Evolutionary conservation across 2,888 invertebrate species (phyloP), one percentile per base, ranked within the genome.

Genomic region (Hedya salicella): DNA sequence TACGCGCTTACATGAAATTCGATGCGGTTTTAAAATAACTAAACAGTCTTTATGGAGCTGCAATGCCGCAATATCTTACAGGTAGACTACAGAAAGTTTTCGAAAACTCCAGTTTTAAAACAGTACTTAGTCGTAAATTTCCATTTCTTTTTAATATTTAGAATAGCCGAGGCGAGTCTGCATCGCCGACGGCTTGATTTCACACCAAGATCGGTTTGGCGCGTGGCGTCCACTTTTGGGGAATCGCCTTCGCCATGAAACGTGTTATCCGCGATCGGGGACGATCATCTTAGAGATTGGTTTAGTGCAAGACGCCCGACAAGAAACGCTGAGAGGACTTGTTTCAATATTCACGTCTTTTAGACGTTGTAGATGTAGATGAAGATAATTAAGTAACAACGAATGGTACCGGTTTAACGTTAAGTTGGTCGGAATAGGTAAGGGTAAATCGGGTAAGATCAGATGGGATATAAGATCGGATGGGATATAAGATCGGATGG

Each of bases 131-230:
- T 61, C 60, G 54, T 54, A 48, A 63, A 52, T 68, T 64, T 21
- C 36, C 59, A 50, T 63, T 68, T 56, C 63, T 61, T 63, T 50
- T 42, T 48, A 48, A 74, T 75, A 76, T 77, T 75, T 74, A 52
- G 71, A 71, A 72, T 69, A 71, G 67, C 67, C 68, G 65, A 75
- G 73, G 67, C 69, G 68, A 60, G 64, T 56, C 59, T 69, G 61
- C 68, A 72, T 59, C 4, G 25, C 25, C 25, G 25, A 66, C 72
- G 71, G 70, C 72, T 77, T 75, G 75, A 81, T 83, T 82, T 82
- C 78, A 81, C 78, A 80, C 74, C 73, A 75, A 78, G 40, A 42
- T 56, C 49, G 56, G 74, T 80, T 81, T 76, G 74, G 68, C 75
- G 70, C 16, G 50, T 19, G 11, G 46, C 44, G 39, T 39, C 59